phyloP scores from a whole-genome alignment of 2,113 vertebrate genomes.

The Corythaixoides concolor region DNA sequence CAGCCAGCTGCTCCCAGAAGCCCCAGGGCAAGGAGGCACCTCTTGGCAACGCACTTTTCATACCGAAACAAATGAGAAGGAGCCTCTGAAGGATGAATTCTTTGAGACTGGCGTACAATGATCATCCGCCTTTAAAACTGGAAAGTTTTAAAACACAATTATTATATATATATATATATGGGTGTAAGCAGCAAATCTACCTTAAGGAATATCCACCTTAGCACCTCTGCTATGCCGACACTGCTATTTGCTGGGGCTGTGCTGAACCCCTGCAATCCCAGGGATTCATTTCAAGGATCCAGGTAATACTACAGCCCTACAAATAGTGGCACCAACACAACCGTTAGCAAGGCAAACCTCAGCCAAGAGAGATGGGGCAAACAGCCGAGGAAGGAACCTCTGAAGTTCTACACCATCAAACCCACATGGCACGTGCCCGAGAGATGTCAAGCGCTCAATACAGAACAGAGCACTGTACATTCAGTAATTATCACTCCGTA shows the following conservation, averaged over 20 bases:
- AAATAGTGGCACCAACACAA: background rate
- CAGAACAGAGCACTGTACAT: background rate
- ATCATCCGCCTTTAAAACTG: background rate
- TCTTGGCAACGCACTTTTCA: background rate
- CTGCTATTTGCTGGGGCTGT: background rate
- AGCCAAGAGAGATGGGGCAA: background rate
- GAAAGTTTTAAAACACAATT: background rate
- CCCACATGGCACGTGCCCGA: background rate
- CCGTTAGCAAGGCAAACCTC: background rate
- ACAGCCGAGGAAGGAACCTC: background rate
- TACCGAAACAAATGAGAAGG: background rate
- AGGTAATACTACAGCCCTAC: background rate
- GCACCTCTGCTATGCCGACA: background rate
- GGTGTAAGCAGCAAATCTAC: background rate
- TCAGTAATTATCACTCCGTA: background rate
- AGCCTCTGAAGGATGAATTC: background rate
- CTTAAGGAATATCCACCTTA: background rate
- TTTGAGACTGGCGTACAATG: background rate
- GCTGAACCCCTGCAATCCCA: background rate
- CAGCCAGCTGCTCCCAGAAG: background rate
- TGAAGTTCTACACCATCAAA: background rate
- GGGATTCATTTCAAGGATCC: background rate
- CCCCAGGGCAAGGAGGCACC: background rate
- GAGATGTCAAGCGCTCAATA: too few relatives aligned
- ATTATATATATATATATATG: rapidly evolving